Evolutionary conservation across 2,113 vertebrate genomes (phyloP).

Genomic region (Eidolon helvum): DNA sequence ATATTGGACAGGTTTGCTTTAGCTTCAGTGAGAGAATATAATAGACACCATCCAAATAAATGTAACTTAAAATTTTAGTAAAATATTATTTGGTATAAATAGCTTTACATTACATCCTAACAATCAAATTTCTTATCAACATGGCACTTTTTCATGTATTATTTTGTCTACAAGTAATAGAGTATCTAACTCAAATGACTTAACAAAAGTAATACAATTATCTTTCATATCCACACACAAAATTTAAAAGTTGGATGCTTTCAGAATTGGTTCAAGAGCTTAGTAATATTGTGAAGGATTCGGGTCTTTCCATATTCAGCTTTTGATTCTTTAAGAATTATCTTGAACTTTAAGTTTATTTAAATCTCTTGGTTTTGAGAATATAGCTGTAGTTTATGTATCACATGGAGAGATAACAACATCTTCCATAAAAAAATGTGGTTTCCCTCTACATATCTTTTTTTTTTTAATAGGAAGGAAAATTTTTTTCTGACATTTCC

Average conservation of each 20-base stretch:
- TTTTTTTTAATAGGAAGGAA: not conserved
- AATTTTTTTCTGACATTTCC: not conserved
- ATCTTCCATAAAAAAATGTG: not conserved
- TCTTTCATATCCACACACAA: not conserved
- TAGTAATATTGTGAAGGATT: not conserved
- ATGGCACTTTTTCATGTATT: not conserved
- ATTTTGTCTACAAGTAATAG: not conserved
- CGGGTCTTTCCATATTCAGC: not conserved
- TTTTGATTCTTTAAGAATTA: not conserved
- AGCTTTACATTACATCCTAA: not conserved
- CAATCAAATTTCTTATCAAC: not conserved
- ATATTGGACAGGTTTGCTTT: not conserved
- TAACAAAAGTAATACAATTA: not conserved
- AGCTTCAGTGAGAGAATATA: not conserved
- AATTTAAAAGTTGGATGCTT: not conserved
- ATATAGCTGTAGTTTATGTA: not conserved
- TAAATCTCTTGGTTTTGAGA: not conserved
- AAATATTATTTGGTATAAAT: slow-evolving; percentile 2
- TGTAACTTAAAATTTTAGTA: not conserved
- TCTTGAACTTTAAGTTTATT: not conserved
- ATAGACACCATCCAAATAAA: not conserved
- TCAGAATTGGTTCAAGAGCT: not conserved
- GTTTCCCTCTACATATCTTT: not conserved
- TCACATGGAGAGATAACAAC: not conserved
- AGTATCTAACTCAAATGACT: not conserved